A percentile compares a stretch with the other conserved stretches of the same genome.
Evolutionary conservation across 1,140 invertebrate genomes (phyloP).

Genomic region (Caenorhabditis inopinata): DNA sequence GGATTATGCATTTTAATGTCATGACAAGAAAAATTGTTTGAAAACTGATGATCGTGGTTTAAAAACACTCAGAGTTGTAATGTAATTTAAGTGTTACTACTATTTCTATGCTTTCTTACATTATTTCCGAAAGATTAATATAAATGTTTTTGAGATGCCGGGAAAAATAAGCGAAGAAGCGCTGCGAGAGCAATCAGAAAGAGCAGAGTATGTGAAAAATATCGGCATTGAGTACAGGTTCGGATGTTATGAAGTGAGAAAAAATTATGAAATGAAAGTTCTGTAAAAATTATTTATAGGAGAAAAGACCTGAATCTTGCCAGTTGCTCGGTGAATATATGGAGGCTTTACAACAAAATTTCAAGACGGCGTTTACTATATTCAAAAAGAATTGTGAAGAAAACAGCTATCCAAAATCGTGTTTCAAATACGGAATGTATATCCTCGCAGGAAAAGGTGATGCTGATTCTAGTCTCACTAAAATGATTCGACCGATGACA

Average conservation of each 20-base stretch:
- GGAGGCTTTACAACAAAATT: conserved; percentile 59
- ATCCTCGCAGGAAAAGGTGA: conserved; percentile 53
- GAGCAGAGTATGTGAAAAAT: conserved; percentile 62
- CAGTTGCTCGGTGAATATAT: conserved; percentile 61
- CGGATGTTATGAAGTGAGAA: conserved; percentile 60
- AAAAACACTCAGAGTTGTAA: too few species aligned
- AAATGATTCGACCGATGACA: conserved; percentile 55
- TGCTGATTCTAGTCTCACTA: conserved; percentile 26
- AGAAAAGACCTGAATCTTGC: conserved; percentile 64
- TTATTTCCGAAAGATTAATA: too few species aligned
- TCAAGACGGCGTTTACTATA: conserved; percentile 49
- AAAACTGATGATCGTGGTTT: too few species aligned
- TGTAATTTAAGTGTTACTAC: too few species aligned
- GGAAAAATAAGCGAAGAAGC: conserved; percentile 45
- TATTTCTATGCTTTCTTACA: too few species aligned
- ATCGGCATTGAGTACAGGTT: conserved; percentile 64
- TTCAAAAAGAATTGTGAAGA: conserved; percentile 60
- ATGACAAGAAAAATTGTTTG: too few species aligned
- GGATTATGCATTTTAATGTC: too few species aligned
- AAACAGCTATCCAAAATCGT: conserved; percentile 57
- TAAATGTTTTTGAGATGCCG: background rate
- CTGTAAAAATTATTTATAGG: conserved; percentile 49
- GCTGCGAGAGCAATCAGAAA: conserved; percentile 54
- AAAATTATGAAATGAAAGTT: background rate
- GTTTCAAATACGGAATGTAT: conserved; percentile 62